phyloP scores from a whole-genome alignment of 2,113 vertebrate species.

The Coracopsis vasa region DNA sequence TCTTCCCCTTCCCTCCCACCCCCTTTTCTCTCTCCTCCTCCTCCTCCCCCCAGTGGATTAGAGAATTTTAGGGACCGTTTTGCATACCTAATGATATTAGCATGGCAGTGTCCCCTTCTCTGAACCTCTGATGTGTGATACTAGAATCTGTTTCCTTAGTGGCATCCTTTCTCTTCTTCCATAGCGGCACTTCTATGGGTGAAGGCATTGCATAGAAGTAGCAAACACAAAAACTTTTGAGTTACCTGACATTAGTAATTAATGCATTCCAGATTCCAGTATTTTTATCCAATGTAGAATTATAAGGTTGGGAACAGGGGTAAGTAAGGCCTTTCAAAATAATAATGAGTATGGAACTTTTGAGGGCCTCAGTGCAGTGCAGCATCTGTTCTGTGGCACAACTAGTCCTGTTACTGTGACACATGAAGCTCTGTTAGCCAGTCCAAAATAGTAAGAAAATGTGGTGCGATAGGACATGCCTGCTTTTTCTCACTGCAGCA shows the following conservation, averaged over 20 bases:
- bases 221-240: background rate
- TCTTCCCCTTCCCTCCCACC: accelerated
- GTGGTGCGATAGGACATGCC: background rate
- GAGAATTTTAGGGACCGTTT: background rate
- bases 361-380: background rate
- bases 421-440: background rate
- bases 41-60: accelerated
- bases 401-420: background rate
- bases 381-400: background rate
- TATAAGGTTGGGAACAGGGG: background rate
- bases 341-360: background rate
- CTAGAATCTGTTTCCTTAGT: background rate
- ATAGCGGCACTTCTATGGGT: background rate
- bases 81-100: background rate
- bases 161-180: background rate
- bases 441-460: background rate
- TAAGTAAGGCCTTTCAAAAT: background rate
- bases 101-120: background rate
- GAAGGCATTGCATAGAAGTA: background rate
- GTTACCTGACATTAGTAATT: background rate
- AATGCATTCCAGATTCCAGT: background rate
- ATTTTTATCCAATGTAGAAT: background rate
- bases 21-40: background rate
- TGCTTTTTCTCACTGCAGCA: background rate
- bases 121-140: background rate